A percentile compares a stretch with the other conserved stretches of the same genome.
Evolutionary conservation across 2,797 vertebrate genomes (phyloP).

Genomic region (Acipenser oxyrinchus): DNA sequence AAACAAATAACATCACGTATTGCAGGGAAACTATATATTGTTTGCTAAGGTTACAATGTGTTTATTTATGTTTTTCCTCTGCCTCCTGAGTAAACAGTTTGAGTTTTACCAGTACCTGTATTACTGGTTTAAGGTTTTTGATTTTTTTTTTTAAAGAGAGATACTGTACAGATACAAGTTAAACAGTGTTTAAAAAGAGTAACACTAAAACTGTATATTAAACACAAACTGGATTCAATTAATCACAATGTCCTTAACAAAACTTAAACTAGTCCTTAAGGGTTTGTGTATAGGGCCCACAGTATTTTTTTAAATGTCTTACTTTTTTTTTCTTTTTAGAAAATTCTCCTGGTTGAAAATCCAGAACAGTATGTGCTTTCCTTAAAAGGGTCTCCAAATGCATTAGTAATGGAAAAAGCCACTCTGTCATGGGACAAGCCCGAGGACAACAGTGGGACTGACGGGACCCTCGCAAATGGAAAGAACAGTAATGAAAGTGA

Average conservation of each 20-base stretch:
- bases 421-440: conserved; percentile 58
- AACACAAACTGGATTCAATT: conserved; percentile 8
- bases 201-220: neutral
- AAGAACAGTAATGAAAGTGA: neutral
- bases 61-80: too few species aligned
- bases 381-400: conserved; percentile 39
- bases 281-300: neutral
- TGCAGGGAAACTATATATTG: neutral
- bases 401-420: conserved; percentile 61
- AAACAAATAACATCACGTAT: neutral
- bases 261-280: neutral
- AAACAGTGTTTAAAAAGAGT: too few species aligned
- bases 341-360: conserved; percentile 59
- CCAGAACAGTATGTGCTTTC: conserved; percentile 60
- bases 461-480: neutral
- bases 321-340: conserved; percentile 50
- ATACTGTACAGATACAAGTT: too few species aligned
- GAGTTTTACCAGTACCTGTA: too few species aligned
- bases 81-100: too few species aligned
- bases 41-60: too few species aligned
- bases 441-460: neutral
- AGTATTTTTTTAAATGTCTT: neutral
- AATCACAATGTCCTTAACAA: neutral
- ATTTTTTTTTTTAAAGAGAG: too few species aligned
- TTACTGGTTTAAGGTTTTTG: too few species aligned